These are phyloP conservation scores for Melanotaenia trifasciata DNA, from an alignment of 2,797 vertebrate genomes.

Conservation along the genomic window DNA sequence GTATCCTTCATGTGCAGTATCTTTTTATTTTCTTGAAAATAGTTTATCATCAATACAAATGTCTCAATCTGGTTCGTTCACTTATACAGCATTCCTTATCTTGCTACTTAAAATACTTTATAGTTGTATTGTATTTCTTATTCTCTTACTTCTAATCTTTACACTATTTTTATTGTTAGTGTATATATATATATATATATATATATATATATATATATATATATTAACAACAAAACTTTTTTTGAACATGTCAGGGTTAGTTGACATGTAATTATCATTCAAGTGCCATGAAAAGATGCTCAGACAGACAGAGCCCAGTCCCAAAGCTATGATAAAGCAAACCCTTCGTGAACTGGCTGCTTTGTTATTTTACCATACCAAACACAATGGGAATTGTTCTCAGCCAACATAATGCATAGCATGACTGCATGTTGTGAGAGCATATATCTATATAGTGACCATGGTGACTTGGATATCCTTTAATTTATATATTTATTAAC, in stretches of 20 bases:
- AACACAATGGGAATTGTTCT: slow-evolving; percentile 66
- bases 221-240: no score
- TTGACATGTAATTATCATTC: slow-evolving; percentile 20
- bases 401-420: slow-evolving; percentile 41
- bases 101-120: no score
- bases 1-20: no score
- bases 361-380: slow-evolving; percentile 60
- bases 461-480: neutral
- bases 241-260: neutral
- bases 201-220: no score
- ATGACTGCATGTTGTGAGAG: slow-evolving; percentile 34
- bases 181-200: no score
- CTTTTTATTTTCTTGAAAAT: no score
- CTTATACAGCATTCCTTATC: no score
- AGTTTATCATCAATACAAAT: no score
- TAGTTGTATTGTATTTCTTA: no score
- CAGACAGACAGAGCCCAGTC: slow-evolving; percentile 22
- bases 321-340: slow-evolving; percentile 53
- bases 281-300: slow-evolving; percentile 27
- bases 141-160: no score
- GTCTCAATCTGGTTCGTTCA: no score
- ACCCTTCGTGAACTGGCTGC: slow-evolving; percentile 72
- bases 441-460: slow-evolving; percentile 9
- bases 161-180: no score
- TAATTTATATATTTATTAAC: neutral